Evolutionary conservation across 2,888 invertebrate species (phyloP), one percentile per base, ranked within the genome.

Genomic region (Agelastica alni): DNA sequence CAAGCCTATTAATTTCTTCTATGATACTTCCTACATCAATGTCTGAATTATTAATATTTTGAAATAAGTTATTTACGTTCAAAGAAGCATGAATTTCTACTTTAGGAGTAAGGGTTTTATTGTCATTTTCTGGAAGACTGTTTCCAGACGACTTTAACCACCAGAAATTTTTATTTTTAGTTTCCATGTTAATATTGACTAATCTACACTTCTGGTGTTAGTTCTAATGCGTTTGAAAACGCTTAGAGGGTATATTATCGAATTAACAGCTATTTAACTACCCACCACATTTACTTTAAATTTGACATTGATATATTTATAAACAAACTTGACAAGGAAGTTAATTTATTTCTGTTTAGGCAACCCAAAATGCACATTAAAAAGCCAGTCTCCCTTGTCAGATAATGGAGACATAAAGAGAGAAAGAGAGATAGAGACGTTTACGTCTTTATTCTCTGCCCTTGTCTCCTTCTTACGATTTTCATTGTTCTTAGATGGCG

Each of bases 1-100:
- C 76, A 18, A 77, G 69, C 58, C 85, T 83, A 61, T 83, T 84
- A 2, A 88, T 86, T 76, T 88, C 87, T 66, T 81, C 84, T 63
- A 88, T 84, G 70, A 88, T 85, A 74, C 82, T 82, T 62, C 83
- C 86, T 5, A 86, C 83, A 74, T 87, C 87, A 43, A 83, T 80
- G 62, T 83, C 83, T 37, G 78, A 79, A 46, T 60, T 66, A 34
- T 68, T 66, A 18, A 68, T 70, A 52, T 77, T 76, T 55, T 72
- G 71, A 56, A 74, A 74, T 20, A 77, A 59, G 56, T 73, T 71
- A 58, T 76, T 74, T n/a, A 69, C 70, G 17, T 76, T 62, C 5
- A 75, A 75, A 54, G 67, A 68, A 16, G 73, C 70, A 17, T 68
- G 62, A 12, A 72, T 53, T 36, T 66, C 70, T 60, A 61, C 59